Evolutionary conservation across 2,797 vertebrate species (phyloP), one percentile per base, ranked within the genome.

Genomic region (Crenichthys baileyi): DNA sequence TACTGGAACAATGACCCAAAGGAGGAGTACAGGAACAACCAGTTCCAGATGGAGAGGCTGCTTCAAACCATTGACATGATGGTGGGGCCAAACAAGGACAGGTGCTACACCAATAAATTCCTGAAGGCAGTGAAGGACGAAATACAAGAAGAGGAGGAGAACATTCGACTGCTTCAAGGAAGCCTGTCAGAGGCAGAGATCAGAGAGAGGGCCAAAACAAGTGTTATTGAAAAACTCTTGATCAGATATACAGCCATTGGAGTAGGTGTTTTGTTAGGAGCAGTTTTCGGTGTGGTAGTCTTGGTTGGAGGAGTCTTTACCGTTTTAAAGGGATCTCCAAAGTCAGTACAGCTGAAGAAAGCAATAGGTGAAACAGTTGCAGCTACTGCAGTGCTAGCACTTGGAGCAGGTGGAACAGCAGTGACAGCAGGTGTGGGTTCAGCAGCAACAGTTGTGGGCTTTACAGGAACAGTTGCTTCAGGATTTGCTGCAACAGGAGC

Each of bases 21-120:
- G 8, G 36, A 74, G 4, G 2, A 56, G 1, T 85, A 85, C 79
- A 78, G 46, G 7, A 89, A 20, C 67, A 86, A 90, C 78, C 7
- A 41, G 72, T 26, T 53, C 51, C 72, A 74, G 53, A 31, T 70
- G 22, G 22, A 51, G 29, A 12, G 24, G 29, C 63, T 79, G 16
- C 51, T 79, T 20, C 55, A 58, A 20, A 48, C 78, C 13, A 56
- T 74, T 13, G 63, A 74, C 20, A 46, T 8, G 9, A 58, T 74
- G 18, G 5, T 74, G 8, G 20, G 0, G 20, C 20, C 13, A 16
- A 79, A 79, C n/a, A 24, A 74, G 5, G 63, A 51, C 67, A n/a
- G 22, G n/a, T 79, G 15, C 63, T 74, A 74, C 51, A 74, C 78
- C 8, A 74, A 53, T 22, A 53, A 68, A 1, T 39, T 79, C 41